phyloP scores from a whole-genome alignment of 2,113 vertebrate genomes.

The Pachyramphus minor region DNA sequence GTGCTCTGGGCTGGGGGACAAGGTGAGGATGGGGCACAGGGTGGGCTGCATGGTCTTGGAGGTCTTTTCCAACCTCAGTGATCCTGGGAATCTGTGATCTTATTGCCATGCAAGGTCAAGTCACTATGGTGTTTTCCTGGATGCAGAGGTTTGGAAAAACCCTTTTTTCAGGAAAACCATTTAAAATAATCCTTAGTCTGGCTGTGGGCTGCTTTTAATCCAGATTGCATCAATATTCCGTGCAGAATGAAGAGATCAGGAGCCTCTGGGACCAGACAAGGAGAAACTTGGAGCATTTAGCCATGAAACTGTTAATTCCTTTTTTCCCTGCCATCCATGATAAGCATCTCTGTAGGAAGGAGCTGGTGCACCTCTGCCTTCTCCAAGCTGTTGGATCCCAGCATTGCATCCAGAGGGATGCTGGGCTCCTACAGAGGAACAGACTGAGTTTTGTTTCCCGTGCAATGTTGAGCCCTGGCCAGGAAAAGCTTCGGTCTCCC shows the following conservation, averaged over 20 bases:
- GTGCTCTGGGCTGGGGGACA: neutral
- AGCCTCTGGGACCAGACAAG: neutral
- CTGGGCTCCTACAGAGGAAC: neutral
- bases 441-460: constrained; percentile 46
- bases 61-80: neutral
- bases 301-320: neutral
- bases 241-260: neutral
- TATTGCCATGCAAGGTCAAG: neutral
- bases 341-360: constrained; percentile 4
- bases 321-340: rapidly evolving
- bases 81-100: neutral
- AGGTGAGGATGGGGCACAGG: neutral
- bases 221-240: neutral
- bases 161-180: neutral
- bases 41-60: neutral
- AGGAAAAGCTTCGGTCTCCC: constrained; percentile 61
- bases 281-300: neutral
- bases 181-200: neutral
- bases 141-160: neutral
- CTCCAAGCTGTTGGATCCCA: constrained; percentile 1
- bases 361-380: neutral
- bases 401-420: neutral
- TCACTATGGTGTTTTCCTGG: neutral
- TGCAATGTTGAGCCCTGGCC: constrained; percentile 18
- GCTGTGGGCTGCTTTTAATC: neutral